Percentiles rank a stretch among this genome's conserved stretches.
Conservation (phyloP, 2,797 vertebrate genomes). For the Cossypha niveicapilla region DNA sequence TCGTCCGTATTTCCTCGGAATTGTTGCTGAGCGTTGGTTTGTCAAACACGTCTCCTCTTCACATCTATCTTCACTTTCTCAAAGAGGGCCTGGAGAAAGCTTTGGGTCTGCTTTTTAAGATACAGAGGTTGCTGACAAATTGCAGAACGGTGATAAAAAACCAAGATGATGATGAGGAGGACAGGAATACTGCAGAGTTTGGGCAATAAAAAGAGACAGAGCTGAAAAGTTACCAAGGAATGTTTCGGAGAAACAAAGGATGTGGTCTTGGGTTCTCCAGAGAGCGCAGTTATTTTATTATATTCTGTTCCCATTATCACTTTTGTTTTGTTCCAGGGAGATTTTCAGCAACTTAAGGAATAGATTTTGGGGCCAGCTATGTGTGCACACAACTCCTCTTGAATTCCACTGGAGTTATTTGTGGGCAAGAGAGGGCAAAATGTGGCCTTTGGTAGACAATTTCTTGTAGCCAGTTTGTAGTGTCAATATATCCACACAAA, state of each 20-base stretch:
- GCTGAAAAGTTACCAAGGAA: slow-evolving; percentile 60
- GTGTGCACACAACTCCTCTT: neutral
- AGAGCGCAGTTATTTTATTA: slow-evolving; percentile 30
- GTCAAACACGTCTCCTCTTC: slow-evolving; percentile 38
- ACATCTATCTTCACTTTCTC: slow-evolving; percentile 14
- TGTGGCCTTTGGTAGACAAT: neutral
- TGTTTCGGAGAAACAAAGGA: slow-evolving; percentile 62
- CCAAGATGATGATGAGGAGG: neutral
- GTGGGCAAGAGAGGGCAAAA: neutral
- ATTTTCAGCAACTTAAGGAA: slow-evolving; percentile 51
- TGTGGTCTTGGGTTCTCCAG: slow-evolving; percentile 42
- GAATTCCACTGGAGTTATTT: neutral
- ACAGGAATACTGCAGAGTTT: neutral
- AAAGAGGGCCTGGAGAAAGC: slow-evolving; percentile 35
- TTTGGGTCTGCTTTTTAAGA: slow-evolving; percentile 40
- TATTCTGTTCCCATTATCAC: slow-evolving; percentile 40
- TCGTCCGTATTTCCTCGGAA: slow-evolving; percentile 44
- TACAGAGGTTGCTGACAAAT: slow-evolving; percentile 26
- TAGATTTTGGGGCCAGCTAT: neutral
- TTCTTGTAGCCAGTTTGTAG: neutral
- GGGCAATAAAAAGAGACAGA: slow-evolving; percentile 46
- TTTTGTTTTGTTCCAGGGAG: slow-evolving; percentile 55
- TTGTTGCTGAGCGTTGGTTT: slow-evolving; percentile 45
- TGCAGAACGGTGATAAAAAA: neutral
- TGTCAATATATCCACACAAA: neutral